Evolutionary conservation across 2,113 vertebrate genomes (phyloP).

Genomic region (Scomber colias): DNA sequence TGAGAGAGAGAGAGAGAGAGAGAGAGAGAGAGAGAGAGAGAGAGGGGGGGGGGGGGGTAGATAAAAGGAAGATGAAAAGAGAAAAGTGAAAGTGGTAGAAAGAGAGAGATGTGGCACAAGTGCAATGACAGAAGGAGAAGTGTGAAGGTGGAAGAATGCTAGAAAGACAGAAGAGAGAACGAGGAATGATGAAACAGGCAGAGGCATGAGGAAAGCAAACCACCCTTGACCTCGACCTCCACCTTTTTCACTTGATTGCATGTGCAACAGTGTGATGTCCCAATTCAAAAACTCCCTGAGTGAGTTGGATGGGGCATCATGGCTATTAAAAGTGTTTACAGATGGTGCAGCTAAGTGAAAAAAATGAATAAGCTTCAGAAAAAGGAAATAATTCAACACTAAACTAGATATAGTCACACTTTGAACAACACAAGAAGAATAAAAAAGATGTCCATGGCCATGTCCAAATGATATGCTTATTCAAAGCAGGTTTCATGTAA

Average conservation of each 20-base stretch:
- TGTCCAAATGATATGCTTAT: background rate
- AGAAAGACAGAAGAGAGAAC: background rate
- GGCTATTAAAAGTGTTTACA: background rate
- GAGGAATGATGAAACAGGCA: background rate
- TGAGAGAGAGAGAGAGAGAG: background rate
- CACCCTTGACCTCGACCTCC: background rate
- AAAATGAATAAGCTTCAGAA: background rate
- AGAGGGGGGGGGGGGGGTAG: background rate
- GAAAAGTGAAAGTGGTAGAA: conserved; percentile 20
- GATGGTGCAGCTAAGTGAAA: background rate
- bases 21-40: background rate
- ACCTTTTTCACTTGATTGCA: background rate
- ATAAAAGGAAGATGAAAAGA: conserved; percentile 37
- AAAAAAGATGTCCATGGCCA: background rate
- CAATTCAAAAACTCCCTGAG: background rate
- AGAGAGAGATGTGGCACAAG: conserved; percentile 5
- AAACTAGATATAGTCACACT: background rate
- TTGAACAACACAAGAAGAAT: background rate
- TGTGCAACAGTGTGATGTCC: conserved; percentile 15
- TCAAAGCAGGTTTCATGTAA: background rate
- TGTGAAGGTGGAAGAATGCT: background rate
- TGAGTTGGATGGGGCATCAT: background rate
- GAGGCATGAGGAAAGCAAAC: background rate
- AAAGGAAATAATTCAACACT: background rate
- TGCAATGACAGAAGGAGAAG: background rate